Evolutionary conservation across 2,113 vertebrate genomes (phyloP), one percentile per base, ranked within the genome.

Genomic region (Alligator mississippiensis): DNA sequence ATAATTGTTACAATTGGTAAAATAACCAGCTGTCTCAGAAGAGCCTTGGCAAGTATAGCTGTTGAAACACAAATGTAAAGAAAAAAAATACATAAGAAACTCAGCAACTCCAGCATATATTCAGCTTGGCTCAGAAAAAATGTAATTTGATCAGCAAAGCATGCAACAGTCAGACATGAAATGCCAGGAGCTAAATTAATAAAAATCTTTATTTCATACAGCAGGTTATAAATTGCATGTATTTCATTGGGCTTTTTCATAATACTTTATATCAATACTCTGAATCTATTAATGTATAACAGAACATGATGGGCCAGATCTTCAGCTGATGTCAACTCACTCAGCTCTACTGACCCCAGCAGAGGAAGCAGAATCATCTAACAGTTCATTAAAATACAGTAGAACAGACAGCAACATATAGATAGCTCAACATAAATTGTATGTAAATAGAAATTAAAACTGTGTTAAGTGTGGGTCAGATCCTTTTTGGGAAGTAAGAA

Each of bases 111-210:
- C 47, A 30, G 68, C 9, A 28, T 85, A 28, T 83, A 28, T 25
- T 38, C 64, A 22, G 66, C 82, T 57, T 47, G n/a, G 2, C 63
- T 74, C 34, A 85, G 25, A 47, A 91, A 47, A 47, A 76, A 18
- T 25, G 15, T 62, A 2, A n/a, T 47, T 74, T 72, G 1, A 34
- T 82, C 82, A 25, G 12, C 91, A 90, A 88, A 93, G n/a, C 27
- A 88, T 17, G 78, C 47, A 88, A 87, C 86, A 82, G 86, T 28
- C 19, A 88, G 92, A 62, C 59, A 90, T 12, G 76, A 94, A 93
- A 87, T 88, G 24, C 30, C 28, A 63, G 66, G 24, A 80, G 78
- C 75, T 21, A 27, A 75, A 87, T 70, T 3, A 61, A 63, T 88
- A 74, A 84, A 92, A 85, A 17, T 30, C 11, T 63, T 82, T n/a